Conservation (phyloP, 2,888 invertebrate genomes). For the Andrena dorsata region DNA sequence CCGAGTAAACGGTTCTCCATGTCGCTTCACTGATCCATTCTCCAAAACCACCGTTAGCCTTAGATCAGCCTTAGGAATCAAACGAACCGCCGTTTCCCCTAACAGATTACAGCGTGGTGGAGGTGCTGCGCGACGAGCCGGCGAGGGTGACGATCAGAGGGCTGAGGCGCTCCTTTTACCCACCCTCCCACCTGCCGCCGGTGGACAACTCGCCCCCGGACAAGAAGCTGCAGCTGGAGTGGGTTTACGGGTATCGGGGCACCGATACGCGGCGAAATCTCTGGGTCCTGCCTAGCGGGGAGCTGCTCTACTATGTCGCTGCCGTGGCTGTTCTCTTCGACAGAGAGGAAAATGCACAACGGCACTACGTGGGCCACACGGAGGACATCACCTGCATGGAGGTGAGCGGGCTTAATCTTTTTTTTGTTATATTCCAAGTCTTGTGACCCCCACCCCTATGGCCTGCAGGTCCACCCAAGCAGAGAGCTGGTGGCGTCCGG, state of each 20-base stretch:
- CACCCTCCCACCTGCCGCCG: slow-evolving; percentile 93
- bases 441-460: too few species aligned
- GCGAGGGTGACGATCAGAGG: slow-evolving; percentile 93
- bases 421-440: background rate
- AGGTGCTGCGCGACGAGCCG: slow-evolving; percentile 94
- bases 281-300: slow-evolving; percentile 97
- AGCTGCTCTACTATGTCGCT: slow-evolving; percentile 96
- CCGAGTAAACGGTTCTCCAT: slow-evolving; percentile 89
- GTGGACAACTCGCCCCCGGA: slow-evolving; percentile 95
- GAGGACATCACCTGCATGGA: slow-evolving; percentile 93
- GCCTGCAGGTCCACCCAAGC: slow-evolving; percentile 90
- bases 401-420: slow-evolving; percentile 83
- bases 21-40: background rate
- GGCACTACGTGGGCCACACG: slow-evolving; percentile 96
- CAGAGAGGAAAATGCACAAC: slow-evolving; percentile 93
- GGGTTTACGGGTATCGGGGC: slow-evolving; percentile 99
- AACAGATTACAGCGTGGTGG: slow-evolving; percentile 92
- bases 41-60: background rate
- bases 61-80: background rate
- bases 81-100: background rate
- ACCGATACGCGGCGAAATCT: slow-evolving; percentile 95
- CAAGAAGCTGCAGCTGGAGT: slow-evolving; percentile 94
- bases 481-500: slow-evolving; percentile 95
- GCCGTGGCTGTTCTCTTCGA: slow-evolving; percentile 96
- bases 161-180: slow-evolving; percentile 93